Percentiles rank a stretch among this genome's conserved stretches.
Conservation (phyloP, 2,888 invertebrate species). For the Sympetrum striolatum region DNA sequence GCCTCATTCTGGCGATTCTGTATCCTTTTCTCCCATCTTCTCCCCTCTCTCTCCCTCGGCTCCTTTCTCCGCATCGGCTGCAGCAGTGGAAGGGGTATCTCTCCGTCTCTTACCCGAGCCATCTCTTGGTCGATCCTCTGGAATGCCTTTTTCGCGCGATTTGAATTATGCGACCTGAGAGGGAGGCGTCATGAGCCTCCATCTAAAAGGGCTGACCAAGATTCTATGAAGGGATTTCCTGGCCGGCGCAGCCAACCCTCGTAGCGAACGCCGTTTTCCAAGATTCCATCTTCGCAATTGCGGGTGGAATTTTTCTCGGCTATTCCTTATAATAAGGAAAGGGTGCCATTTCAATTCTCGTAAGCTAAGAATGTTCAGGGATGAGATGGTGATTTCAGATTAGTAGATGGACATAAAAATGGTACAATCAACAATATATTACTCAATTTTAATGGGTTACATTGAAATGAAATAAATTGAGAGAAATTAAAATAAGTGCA, state of each 20-base stretch:
- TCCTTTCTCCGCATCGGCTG: neutral
- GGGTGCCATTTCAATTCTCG: neutral
- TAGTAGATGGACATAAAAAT: too few relatives aligned
- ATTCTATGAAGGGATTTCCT: slow-evolving; percentile 19
- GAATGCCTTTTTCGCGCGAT: slow-evolving; percentile 40
- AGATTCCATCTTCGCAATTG: neutral
- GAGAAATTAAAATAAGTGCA: too few relatives aligned
- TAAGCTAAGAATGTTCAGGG: too few relatives aligned
- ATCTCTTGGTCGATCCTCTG: slow-evolving; percentile 2
- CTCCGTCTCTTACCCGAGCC: neutral
- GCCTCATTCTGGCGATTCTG: neutral
- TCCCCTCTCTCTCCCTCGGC: neutral
- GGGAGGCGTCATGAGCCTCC: slow-evolving; percentile 19
- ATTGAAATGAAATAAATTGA: too few relatives aligned
- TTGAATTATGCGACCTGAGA: slow-evolving; percentile 31
- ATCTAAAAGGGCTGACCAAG: neutral
- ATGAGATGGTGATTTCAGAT: neutral
- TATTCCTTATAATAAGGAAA: neutral
- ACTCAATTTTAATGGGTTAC: too few relatives aligned
- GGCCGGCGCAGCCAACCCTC: neutral
- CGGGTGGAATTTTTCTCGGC: neutral
- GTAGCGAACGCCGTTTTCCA: neutral
- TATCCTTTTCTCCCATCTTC: neutral
- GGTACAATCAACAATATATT: too few relatives aligned
- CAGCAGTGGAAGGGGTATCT: neutral